A percentile compares a stretch with the other conserved stretches of the same genome.
Evolutionary conservation across 2,113 vertebrate genomes (phyloP).

Genomic region (Hypomesus transpacificus): DNA sequence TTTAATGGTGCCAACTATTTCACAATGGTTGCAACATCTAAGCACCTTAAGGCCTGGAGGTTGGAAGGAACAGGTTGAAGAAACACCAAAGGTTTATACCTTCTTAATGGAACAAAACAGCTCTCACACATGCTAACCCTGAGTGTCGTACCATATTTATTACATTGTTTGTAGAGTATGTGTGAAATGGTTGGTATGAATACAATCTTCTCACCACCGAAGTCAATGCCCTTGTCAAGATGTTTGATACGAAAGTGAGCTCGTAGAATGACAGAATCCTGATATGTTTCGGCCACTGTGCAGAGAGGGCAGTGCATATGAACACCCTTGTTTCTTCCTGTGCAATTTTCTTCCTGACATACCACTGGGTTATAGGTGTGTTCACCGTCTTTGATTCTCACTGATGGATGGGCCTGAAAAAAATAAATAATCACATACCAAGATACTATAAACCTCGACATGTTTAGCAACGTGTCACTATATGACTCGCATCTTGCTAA

Average conservation of each 20-base stretch:
- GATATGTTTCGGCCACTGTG: constrained; percentile 44
- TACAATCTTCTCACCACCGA: constrained; percentile 44
- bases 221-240: constrained; percentile 55
- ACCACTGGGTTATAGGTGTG: constrained; percentile 50
- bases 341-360: constrained; percentile 50
- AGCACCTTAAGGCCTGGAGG: constrained; percentile 56
- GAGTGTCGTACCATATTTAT: too few species aligned
- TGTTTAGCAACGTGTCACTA: neutral
- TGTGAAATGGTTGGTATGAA: too few species aligned
- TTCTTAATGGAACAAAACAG: neutral
- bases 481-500: constrained; percentile 3
- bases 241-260: constrained; percentile 58
- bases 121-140: too few species aligned
- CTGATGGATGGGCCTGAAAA: constrained; percentile 52
- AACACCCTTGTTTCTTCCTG: constrained; percentile 39
- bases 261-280: constrained; percentile 50
- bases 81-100: neutral
- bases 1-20: constrained; percentile 63
- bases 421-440: neutral
- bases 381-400: constrained; percentile 46
- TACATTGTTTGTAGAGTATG: too few species aligned
- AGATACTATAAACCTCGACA: neutral
- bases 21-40: constrained; percentile 60
- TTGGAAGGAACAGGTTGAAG: neutral
- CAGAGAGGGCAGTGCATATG: constrained; percentile 59